These are phyloP conservation scores for Latrodectus geometricus DNA, from an alignment of 1,140 invertebrate genomes.

Conservation along the genomic window DNA sequence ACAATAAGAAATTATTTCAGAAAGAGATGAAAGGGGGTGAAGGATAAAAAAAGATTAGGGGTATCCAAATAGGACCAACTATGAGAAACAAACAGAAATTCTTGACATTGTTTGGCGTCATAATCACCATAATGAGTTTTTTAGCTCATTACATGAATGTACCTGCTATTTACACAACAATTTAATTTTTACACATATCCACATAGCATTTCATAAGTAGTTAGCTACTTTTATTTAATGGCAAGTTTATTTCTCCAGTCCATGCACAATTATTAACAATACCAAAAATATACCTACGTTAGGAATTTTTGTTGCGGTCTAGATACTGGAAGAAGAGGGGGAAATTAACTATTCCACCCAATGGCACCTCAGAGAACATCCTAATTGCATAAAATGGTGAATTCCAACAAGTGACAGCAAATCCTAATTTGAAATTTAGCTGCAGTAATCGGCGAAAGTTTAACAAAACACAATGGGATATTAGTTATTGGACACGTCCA, in stretches of 20 bases:
- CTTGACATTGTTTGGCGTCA: slow-evolving; percentile 56
- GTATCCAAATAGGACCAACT: slow-evolving; percentile 50
- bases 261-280: slow-evolving; percentile 23
- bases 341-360: slow-evolving; percentile 44
- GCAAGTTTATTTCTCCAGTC: slow-evolving; percentile 26
- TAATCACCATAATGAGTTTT: slow-evolving; percentile 38
- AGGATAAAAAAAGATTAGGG: slow-evolving; percentile 54
- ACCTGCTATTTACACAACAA: slow-evolving; percentile 52
- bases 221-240: slow-evolving; percentile 19
- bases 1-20: slow-evolving; percentile 35
- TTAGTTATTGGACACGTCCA: slow-evolving; percentile 49
- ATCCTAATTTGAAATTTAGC: slow-evolving; percentile 54
- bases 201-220: slow-evolving; percentile 52
- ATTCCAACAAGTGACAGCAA: slow-evolving; percentile 59
- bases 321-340: slow-evolving; percentile 53
- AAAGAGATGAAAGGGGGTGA: slow-evolving; percentile 47
- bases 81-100: slow-evolving; percentile 42
- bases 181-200: slow-evolving; percentile 53
- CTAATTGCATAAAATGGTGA: slow-evolving; percentile 55
- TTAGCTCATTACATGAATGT: slow-evolving; percentile 40
- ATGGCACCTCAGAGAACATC: slow-evolving; percentile 53
- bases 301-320: slow-evolving; percentile 57
- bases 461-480: slow-evolving; percentile 51
- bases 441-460: slow-evolving; percentile 57
- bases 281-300: slow-evolving; percentile 52